Conservation (phyloP, 2,113 vertebrate genomes). For the Boleophthalmus pectinirostris region DNA sequence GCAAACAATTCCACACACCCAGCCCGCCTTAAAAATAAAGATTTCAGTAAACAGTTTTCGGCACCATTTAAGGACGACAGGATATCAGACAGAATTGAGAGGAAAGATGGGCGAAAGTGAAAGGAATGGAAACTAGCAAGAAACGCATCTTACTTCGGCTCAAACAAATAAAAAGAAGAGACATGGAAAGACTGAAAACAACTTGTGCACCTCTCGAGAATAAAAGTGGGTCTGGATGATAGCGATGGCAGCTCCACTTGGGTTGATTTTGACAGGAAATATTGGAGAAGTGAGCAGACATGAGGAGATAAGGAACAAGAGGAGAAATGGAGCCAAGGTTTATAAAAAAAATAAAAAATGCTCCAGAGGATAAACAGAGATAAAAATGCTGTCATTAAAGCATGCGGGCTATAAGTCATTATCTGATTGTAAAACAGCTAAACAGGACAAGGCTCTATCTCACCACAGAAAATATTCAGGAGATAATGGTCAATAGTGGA, state of each 20-base stretch:
- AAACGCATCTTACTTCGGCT: conserved; percentile 32
- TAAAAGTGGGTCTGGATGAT: conserved; percentile 31
- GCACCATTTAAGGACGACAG: conserved; percentile 12
- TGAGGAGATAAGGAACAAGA: conserved; percentile 9
- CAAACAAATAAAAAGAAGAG: conserved; percentile 50
- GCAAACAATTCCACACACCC: conserved; percentile 1
- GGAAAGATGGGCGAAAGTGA: not conserved
- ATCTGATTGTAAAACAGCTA: conserved; percentile 3
- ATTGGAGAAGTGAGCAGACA: conserved; percentile 4
- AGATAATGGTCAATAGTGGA: not conserved
- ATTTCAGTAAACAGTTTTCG: not conserved
- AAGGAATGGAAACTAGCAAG: conserved; percentile 15
- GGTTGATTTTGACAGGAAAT: conserved; percentile 19
- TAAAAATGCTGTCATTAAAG: conserved; percentile 14
- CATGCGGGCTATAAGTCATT: not conserved
- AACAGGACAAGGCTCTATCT: not conserved
- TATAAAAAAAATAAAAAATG: conserved; percentile 6
- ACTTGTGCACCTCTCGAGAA: conserved; percentile 31
- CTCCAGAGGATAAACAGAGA: conserved; percentile 6
- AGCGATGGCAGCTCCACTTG: conserved; percentile 29
- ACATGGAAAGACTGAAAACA: conserved; percentile 41
- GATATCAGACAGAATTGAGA: conserved; percentile 27
- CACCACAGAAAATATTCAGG: not conserved
- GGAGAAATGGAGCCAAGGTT: not conserved
- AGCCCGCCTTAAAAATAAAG: conserved; percentile 17